Percentiles rank a stretch among this genome's conserved stretches.
Evolutionary conservation across 2,888 invertebrate genomes (phyloP).

Genomic region (Catocala fraxini): DNA sequence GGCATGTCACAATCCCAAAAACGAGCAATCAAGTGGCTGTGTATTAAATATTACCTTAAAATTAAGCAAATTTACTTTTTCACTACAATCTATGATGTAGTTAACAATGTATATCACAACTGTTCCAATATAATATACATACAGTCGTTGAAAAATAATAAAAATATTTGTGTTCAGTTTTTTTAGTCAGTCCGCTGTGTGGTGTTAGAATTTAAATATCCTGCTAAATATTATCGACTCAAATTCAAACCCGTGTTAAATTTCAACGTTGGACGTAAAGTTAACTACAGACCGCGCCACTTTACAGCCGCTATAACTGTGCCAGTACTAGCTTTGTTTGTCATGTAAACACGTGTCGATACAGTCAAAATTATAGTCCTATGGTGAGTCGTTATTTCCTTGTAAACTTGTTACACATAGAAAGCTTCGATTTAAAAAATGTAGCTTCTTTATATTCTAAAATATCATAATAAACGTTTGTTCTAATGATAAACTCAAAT

Average conservation of each 20-base stretch:
- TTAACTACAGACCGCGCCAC: conserved; percentile 23
- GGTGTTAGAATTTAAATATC: conserved; percentile 26
- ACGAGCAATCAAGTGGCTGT: too few relatives aligned
- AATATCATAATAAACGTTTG: conserved; percentile 28
- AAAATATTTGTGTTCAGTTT: conserved; percentile 7
- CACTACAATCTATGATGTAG: background rate
- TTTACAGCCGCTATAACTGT: conserved; percentile 6
- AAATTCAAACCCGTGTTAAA: background rate
- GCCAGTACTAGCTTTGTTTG: conserved; percentile 24
- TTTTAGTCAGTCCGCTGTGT: background rate
- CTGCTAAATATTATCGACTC: conserved; percentile 22
- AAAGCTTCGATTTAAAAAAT: conserved; percentile 35
- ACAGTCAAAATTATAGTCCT: conserved; percentile 36
- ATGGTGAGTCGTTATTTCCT: conserved; percentile 14
- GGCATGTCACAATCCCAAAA: background rate
- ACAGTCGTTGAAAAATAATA: conserved; percentile 5
- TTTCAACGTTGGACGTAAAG: conserved; percentile 2
- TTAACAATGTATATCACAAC: background rate
- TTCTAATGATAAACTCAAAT: conserved; percentile 39
- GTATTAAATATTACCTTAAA: conserved; percentile 1
- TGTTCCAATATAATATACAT: conserved; percentile 3
- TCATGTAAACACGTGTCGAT: conserved; percentile 25
- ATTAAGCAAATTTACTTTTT: conserved; percentile 13
- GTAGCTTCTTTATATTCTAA: conserved; percentile 32
- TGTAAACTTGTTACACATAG: conserved; percentile 33